Percentiles rank a stretch among this genome's conserved stretches.
Conservation (phyloP, 1,140 invertebrate species). For the Zaprionus capensis region DNA sequence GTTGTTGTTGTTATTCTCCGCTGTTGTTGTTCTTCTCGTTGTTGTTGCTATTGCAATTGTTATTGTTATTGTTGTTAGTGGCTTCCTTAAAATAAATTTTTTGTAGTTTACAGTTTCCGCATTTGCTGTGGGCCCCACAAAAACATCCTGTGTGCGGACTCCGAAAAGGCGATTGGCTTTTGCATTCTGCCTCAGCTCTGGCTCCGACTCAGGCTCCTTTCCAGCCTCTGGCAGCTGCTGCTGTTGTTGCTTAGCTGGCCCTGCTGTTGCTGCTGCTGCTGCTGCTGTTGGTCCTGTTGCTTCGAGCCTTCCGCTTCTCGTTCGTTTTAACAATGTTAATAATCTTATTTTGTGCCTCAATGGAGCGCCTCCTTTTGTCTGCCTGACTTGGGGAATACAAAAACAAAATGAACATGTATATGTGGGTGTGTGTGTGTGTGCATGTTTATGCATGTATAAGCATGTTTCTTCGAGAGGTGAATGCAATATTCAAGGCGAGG, state of each 20-base stretch:
- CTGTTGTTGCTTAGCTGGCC: not conserved
- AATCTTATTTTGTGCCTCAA: constrained; percentile 81
- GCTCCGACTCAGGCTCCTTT: not conserved
- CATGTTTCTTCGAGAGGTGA: constrained; percentile 71
- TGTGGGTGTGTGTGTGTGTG: not conserved
- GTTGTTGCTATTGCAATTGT: constrained; percentile 13
- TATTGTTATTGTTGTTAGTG: constrained; percentile 36
- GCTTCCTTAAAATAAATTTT: constrained; percentile 71
- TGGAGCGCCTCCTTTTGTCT: constrained; percentile 58
- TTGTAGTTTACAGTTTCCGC: constrained; percentile 73
- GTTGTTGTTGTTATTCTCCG: constrained; percentile 9
- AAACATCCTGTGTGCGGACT: constrained; percentile 35
- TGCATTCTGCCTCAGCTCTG: constrained; percentile 5
- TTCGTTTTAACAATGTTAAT: constrained; percentile 80
- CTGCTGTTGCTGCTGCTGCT: not conserved
- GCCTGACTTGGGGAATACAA: constrained; percentile 1
- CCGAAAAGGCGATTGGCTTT: constrained; percentile 57
- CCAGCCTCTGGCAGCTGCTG: not conserved
- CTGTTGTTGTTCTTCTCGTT: not conserved
- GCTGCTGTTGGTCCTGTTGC: constrained; percentile 25
- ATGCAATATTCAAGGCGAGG: constrained; percentile 61
- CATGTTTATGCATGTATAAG: constrained; percentile 42
- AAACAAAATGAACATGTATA: constrained; percentile 34
- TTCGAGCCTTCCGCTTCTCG: constrained; percentile 56
- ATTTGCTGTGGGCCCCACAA: constrained; percentile 41